Percentiles rank a stretch among this genome's conserved stretches.
phyloP scores from a whole-genome alignment of 2,888 invertebrate species.

The Drosophila birchii region DNA sequence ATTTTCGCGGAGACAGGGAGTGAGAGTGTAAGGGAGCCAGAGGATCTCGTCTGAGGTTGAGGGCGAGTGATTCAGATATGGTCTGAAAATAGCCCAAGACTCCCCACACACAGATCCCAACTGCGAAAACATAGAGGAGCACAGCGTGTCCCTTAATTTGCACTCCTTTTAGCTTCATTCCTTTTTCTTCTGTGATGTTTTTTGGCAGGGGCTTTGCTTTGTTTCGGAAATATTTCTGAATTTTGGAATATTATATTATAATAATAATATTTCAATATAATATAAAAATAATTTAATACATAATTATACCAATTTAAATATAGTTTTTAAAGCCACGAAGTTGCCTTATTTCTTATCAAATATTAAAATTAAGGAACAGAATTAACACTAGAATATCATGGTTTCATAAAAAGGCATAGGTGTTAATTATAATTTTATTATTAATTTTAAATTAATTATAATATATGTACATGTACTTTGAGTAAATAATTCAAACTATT shows the following conservation, averaged over 20 bases:
- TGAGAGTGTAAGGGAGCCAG: background rate
- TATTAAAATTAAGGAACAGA: too few species aligned
- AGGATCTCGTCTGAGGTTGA: conserved; percentile 35
- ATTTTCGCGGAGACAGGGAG: conserved; percentile 12
- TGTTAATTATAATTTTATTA: too few species aligned
- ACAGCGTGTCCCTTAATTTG: conserved; percentile 5
- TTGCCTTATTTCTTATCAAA: too few species aligned
- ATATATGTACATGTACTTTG: too few species aligned
- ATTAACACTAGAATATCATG: too few species aligned
- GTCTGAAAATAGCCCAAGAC: conserved; percentile 34
- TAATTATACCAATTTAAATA: too few species aligned
- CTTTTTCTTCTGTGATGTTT: background rate
- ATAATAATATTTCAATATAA: too few species aligned
- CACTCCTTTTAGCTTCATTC: background rate
- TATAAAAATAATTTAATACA: background rate
- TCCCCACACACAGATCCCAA: conserved; percentile 14
- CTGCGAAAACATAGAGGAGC: background rate
- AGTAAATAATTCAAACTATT: too few species aligned
- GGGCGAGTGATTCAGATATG: conserved; percentile 34
- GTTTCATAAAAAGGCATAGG: too few species aligned
- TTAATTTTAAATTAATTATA: too few species aligned
- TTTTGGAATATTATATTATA: background rate
- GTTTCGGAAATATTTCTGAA: background rate
- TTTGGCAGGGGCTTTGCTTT: conserved; percentile 3
- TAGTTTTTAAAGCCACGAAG: too few species aligned